Evolutionary conservation across 2,113 vertebrate species (phyloP), one percentile per base, ranked within the genome.

Genomic region (Alaudala cheleensis): DNA sequence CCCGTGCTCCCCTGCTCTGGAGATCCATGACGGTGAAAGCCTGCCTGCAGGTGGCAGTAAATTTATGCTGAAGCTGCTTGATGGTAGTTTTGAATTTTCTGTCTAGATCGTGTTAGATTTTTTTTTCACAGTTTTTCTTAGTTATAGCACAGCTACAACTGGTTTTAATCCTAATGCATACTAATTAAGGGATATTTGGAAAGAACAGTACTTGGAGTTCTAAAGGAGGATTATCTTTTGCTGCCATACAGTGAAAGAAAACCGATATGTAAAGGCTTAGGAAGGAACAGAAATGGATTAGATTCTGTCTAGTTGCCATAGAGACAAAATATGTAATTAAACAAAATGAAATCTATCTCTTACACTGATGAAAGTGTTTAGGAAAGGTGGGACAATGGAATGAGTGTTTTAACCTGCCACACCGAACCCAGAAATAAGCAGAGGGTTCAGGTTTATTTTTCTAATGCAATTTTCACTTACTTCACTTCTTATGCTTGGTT

Each of bases 11-110:
- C 16, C 2, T 49, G 51, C 23, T 62, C 23, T 44, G 29, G 10
- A 29, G 28, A 26, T 61, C 31, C 40, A 22, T 70, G 93, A 81
- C 44, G 16, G 56, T 37, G 51, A 45, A 90, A 95, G 86, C 96
- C 97, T 98, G 97, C 95, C 98, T 98, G 97, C 96, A 98, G 97
- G 93, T 98, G 98, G 98, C 98, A 98, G 96, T 96, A 92, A 92
- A 89, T 92, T 96, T 93, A 95, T 96, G 39, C 66, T 70, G 86
- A 88, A 97, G 62, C 85, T 86, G 31, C 54, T 83, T 39, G 21
- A 24, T 6, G 11, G 42, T 26, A 92, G 67, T 91, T 54, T 8
- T 19, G 28, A 62, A 49, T 86, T 62, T 89, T 65, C 53, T 64
- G 51, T 96, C 77, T 82, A n/a, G 74, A 61, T 93, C 91, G 42